Conservation (phyloP, 1,140 invertebrate species). For the Heliconius nattereri region DNA sequence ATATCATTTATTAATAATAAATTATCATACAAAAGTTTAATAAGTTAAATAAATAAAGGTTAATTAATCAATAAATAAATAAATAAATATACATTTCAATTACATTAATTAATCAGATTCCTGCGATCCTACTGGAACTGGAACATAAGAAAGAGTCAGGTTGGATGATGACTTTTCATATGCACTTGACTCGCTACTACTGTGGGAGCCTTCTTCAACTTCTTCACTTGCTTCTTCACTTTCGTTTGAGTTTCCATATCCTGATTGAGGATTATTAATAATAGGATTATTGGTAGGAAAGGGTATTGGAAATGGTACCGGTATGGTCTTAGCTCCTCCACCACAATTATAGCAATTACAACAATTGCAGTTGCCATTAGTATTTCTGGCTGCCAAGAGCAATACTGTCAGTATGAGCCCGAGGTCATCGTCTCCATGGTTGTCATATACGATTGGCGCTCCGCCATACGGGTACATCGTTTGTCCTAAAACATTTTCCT, state of each 20-base stretch:
- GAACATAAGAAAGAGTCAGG: slow-evolving; percentile 13
- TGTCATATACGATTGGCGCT: slow-evolving; percentile 38
- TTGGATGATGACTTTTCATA: background rate
- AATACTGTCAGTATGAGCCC: slow-evolving; percentile 56
- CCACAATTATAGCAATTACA: slow-evolving; percentile 48
- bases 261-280: slow-evolving; percentile 35
- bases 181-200: background rate
- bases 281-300: slow-evolving; percentile 52
- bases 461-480: slow-evolving; percentile 45
- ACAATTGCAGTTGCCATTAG: slow-evolving; percentile 41
- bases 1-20: background rate
- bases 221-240: background rate
- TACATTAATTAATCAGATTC: background rate
- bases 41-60: slow-evolving; percentile 1
- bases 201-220: background rate
- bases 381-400: slow-evolving; percentile 53
- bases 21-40: background rate
- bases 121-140: slow-evolving; percentile 9
- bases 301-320: slow-evolving; percentile 55
- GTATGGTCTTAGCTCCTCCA: slow-evolving; percentile 43
- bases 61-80: background rate
- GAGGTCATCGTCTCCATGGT: slow-evolving; percentile 53
- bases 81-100: background rate
- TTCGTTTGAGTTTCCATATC: background rate
- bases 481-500: slow-evolving; percentile 53